Conservation (phyloP, 37 sponge, comb jelly and placozoan genomes). For the Beroe forskalii region DNA sequence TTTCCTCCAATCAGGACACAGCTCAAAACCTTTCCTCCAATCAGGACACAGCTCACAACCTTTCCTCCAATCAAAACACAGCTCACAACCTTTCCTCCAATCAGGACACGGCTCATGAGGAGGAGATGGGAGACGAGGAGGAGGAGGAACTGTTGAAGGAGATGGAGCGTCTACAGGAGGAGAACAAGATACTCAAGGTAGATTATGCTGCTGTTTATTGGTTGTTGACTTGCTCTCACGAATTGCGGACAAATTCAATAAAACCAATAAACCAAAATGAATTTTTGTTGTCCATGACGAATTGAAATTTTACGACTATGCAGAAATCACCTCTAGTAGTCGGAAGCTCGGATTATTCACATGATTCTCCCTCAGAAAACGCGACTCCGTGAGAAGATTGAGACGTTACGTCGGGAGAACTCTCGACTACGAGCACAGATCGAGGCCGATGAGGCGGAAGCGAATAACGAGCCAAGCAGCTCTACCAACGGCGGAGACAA, state of each 20-base stretch:
- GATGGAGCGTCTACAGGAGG: slow-evolving; percentile 43
- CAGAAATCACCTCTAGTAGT: no score
- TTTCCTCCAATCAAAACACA: not conserved
- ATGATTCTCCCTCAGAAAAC: not conserved
- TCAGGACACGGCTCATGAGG: slow-evolving; percentile 15
- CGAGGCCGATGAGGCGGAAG: slow-evolving; percentile 39
- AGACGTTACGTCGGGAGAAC: slow-evolving; percentile 19
- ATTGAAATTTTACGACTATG: no score
- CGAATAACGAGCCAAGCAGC: slow-evolving; percentile 39
- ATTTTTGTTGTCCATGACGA: no score
- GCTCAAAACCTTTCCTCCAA: no score
- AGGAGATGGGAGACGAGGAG: not conserved
- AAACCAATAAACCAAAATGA: no score
- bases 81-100: not conserved
- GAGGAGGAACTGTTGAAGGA: slow-evolving; percentile 62
- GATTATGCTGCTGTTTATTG: not conserved
- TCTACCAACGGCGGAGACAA: slow-evolving; percentile 23
- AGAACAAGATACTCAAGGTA: slow-evolving; percentile 62
- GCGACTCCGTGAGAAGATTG: slow-evolving; percentile 45
- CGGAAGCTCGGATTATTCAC: no score
- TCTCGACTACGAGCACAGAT: slow-evolving; percentile 19
- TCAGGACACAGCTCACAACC: no score
- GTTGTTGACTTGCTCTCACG: not conserved
- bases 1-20: no score
- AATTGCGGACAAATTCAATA: no score